Evolutionary conservation across 2,113 vertebrate species (phyloP), one percentile per base, ranked within the genome.

Genomic region (Lagenorhynchus albirostris): DNA sequence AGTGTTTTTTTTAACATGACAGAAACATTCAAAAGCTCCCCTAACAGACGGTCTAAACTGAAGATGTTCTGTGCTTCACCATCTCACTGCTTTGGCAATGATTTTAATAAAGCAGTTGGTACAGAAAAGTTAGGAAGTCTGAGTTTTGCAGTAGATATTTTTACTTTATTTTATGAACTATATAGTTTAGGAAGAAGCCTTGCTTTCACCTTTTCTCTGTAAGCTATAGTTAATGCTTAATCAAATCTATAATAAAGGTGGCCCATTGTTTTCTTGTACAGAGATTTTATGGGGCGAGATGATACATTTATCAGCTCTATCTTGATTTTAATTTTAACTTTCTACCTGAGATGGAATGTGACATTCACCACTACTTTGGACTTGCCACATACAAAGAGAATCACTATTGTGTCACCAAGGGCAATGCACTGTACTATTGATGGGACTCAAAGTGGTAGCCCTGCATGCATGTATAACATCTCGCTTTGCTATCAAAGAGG

Each of bases 11-110:
- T 83, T 79, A 79, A 63, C n/a, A 44, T 79, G 41, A 68, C 8
- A 96, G 73, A 87, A 81, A 92, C 36, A 79, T 93, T 93, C 26
- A 90, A 86, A 92, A 65, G n/a, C 41, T 88, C 33, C 5, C 29
- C 33, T 53, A 70, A 13, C 29, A 60, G 26, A 53, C 9, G 41
- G 36, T 17, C 9, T 13, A 13, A 83, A 67, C 15, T 38, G 13
- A 77, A 92, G 31, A 79, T 38, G 3, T 7, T 41, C 14, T 77
- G 26, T 25, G 12, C 2, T 6, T 82, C 13, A 29, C 18, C 29
- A 53, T 13, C 12, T 50, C 10, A 31, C 18, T 47, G 20, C 47
- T 92, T 85, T 76, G n/a, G 33, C 25, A 94, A 58, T n/a, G 21
- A 67, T 41, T 50, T 9, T 62, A 93, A 81, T 4, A 38, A 83